phyloP scores from a whole-genome alignment of 2,113 vertebrate genomes.

The Gallinago paraguaiae region DNA sequence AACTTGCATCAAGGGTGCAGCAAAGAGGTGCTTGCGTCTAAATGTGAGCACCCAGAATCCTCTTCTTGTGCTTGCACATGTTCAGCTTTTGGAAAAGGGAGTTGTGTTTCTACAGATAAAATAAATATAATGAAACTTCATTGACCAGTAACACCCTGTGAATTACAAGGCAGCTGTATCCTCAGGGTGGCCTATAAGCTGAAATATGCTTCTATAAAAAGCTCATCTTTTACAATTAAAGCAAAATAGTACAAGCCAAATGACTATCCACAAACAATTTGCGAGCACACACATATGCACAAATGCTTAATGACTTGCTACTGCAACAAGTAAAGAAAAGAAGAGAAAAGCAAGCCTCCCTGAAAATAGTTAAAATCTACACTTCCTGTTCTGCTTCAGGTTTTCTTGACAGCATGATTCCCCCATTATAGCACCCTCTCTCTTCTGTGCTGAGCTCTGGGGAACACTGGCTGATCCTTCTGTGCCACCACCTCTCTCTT shows the following conservation, averaged over 20 bases:
- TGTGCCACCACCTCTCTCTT: not conserved
- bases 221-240: constrained; percentile 60
- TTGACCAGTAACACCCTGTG: constrained; percentile 4
- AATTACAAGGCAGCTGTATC: constrained; percentile 44
- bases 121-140: constrained; percentile 24
- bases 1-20: not conserved
- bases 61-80: not conserved
- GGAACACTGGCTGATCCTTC: not conserved
- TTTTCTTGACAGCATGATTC: not conserved
- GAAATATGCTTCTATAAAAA: constrained; percentile 49
- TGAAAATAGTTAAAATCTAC: not conserved
- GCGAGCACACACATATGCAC: not conserved
- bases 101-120: not conserved
- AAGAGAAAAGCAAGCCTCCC: not conserved
- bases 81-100: not conserved
- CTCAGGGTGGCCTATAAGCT: constrained; percentile 36
- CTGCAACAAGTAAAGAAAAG: not conserved
- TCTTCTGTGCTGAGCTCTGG: not conserved
- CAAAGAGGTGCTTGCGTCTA: not conserved
- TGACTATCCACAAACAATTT: constrained; percentile 28
- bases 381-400: not conserved
- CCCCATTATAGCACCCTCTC: not conserved
- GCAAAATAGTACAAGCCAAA: constrained; percentile 45
- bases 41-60: not conserved
- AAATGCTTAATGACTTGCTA: constrained; percentile 14